Evolutionary conservation across 2,797 vertebrate species (phyloP), one percentile per base, ranked within the genome.

Genomic region (Menidia menidia): DNA sequence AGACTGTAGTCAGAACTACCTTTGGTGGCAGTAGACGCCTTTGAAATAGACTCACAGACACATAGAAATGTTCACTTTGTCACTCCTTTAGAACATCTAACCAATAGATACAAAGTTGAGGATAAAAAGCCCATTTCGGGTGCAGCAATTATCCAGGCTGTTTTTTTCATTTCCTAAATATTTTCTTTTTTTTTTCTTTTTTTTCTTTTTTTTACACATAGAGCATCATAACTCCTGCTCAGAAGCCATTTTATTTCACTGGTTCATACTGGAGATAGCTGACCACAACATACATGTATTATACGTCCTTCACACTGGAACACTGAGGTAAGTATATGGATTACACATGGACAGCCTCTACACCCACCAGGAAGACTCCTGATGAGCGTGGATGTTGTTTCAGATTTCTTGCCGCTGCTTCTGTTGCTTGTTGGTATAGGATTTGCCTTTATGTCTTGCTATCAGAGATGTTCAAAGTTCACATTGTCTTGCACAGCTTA

Each of bases 271-370:
- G 91, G 92, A 93, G 90, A 94, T 92, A 94, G 92, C 89, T 91
- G 90, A 94, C 92, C 92, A 94, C 93, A 78, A 94, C 92, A 94
- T 91, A 93, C 90, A 93, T 91, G 89, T 90, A 93, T 89, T 91
- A 92, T 92, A 90, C 31, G 64, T 92, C 92, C 92, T 93, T 90
- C 94, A 93, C 94, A 94, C 92, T 84, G 92, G 81, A 95, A 95
- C 94, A 96, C 95, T 94, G 95, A 96, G 96, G 95, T 95, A 96
- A 94, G 93, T 94, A 92, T 93, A 95, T 94, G 94, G 88, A 92
- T 89, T 92, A 95, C 92, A 94, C 91, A 94, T 92, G 87, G 90
- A 92, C 75, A 85, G 86, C 87, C 89, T 90, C 85, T 73, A 71
- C 81, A 69, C 90, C 76, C 48, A 78, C 68, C 89, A 73, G 88